Evolutionary conservation across 2,888 invertebrate genomes (phyloP).

Genomic region (Adelognathus sp.): DNA sequence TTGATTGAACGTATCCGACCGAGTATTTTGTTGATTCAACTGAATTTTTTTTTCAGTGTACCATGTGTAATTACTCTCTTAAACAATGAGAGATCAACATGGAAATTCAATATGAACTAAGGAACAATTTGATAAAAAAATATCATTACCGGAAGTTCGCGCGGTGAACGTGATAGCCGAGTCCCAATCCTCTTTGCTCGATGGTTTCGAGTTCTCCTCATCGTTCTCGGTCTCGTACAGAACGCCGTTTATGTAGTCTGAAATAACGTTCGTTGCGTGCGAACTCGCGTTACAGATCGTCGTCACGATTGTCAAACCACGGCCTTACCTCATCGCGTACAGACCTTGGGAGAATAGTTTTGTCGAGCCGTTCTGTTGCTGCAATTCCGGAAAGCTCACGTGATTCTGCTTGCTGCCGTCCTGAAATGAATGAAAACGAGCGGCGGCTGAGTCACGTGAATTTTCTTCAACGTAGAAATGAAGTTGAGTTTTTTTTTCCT

Average conservation of each 20-base stretch:
- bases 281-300: slow-evolving; percentile 5
- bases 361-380: slow-evolving; percentile 93
- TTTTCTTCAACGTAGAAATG: not conserved
- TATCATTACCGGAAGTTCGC: slow-evolving; percentile 91
- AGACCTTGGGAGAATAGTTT: slow-evolving; percentile 94
- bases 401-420: slow-evolving; percentile 94
- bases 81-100: no score
- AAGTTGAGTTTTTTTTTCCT: not conserved
- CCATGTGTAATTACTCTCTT: no score
- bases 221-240: slow-evolving; percentile 86
- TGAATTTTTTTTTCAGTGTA: not conserved
- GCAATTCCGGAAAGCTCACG: slow-evolving; percentile 94
- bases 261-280: slow-evolving; percentile 54
- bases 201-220: slow-evolving; percentile 83
- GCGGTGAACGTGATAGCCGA: slow-evolving; percentile 95
- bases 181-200: slow-evolving; percentile 89
- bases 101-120: no score
- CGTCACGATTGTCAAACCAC: not conserved
- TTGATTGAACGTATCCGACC: no score
- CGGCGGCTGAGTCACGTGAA: not conserved
- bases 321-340: slow-evolving; percentile 66
- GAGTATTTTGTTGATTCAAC: no score
- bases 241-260: slow-evolving; percentile 94
- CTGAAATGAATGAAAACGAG: slow-evolving; percentile 81
- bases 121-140: not conserved